These are phyloP conservation scores for Sebastes hubbsi DNA, from an alignment of 2,797 vertebrate species.

Conservation along the genomic window DNA sequence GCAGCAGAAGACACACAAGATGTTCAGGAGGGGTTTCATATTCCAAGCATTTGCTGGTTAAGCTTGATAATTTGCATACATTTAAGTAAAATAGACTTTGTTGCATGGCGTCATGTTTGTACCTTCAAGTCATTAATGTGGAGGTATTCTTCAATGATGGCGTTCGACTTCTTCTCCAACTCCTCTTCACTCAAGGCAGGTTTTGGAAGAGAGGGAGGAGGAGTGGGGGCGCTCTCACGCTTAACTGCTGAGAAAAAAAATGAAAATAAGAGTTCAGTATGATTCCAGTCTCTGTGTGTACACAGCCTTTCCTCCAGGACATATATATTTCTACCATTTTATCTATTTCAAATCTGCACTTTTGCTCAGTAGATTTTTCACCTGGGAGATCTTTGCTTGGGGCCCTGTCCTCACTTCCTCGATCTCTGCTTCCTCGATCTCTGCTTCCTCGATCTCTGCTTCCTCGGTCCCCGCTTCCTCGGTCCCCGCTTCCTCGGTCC, in stretches of 20 bases:
- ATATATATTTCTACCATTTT: neutral
- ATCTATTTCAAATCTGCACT: neutral
- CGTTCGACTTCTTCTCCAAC: constrained; percentile 92
- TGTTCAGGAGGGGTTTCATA: neutral
- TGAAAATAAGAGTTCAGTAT: neutral
- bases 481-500: constrained; percentile 65
- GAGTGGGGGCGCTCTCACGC: constrained; percentile 81
- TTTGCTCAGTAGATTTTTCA: constrained; percentile 8
- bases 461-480: constrained; percentile 58
- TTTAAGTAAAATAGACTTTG: neutral
- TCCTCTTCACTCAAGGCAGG: constrained; percentile 89
- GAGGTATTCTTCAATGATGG: constrained; percentile 96
- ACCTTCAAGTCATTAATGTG: constrained; percentile 99
- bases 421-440: constrained; percentile 72
- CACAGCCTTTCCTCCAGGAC: neutral
- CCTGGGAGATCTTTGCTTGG: constrained; percentile 72
- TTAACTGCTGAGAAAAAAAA: constrained; percentile 79
- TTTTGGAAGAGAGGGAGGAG: constrained; percentile 78
- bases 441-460: constrained; percentile 75
- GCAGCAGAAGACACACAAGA: neutral
- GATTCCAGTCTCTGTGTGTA: neutral
- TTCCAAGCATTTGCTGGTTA: neutral
- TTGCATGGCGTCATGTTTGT: neutral
- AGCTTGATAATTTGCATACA: accelerated
- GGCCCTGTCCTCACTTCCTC: constrained; percentile 65